Conservation (phyloP, 2,113 vertebrate genomes). For the Coptodon rendalli region DNA sequence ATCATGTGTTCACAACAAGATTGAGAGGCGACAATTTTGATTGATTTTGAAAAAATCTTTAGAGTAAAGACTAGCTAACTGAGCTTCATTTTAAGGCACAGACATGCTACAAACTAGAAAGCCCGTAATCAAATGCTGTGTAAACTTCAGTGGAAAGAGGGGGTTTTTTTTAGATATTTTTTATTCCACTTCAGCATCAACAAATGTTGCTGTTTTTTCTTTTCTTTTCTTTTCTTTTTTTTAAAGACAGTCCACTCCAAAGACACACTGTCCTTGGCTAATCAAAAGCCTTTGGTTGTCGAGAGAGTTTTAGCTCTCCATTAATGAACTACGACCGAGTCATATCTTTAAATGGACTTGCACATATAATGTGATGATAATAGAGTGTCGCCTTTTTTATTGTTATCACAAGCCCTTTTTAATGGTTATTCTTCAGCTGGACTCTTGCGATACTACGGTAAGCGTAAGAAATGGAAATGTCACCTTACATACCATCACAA, state of each 20-base stretch:
- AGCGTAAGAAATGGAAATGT: slow-evolving; percentile 34
- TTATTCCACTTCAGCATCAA: neutral
- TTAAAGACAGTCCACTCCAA: neutral
- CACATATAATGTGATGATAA: neutral
- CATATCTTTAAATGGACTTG: neutral
- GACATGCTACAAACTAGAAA: neutral
- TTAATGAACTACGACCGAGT: neutral
- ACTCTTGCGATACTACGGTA: neutral
- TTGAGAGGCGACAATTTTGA: slow-evolving; percentile 11
- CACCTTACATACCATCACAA: neutral
- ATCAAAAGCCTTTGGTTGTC: neutral
- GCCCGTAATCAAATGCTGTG: neutral
- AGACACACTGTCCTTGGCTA: neutral
- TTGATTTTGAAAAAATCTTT: slow-evolving; percentile 39
- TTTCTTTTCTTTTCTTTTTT: neutral
- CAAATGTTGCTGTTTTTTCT: neutral
- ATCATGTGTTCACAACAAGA: slow-evolving; percentile 16
- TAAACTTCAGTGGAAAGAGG: neutral
- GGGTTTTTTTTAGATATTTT: neutral
- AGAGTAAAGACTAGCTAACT: neutral
- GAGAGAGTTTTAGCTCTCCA: neutral
- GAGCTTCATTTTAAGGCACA: slow-evolving; percentile 11
- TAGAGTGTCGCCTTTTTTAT: neutral
- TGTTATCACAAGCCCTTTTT: neutral
- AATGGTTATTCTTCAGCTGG: neutral